Evolutionary conservation across 2,888 invertebrate species (phyloP).

Genomic region (Nudaria mundana): DNA sequence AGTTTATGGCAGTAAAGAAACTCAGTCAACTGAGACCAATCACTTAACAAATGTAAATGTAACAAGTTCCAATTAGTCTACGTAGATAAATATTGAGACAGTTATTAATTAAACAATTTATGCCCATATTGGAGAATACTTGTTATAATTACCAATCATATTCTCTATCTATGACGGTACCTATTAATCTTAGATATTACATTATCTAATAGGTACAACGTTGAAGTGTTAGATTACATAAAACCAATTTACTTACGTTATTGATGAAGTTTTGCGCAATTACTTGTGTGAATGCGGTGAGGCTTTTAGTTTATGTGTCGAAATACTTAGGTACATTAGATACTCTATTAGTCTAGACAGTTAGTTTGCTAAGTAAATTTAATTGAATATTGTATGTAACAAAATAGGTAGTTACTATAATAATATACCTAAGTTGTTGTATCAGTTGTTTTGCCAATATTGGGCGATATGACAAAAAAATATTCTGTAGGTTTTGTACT

Average conservation of each 20-base stretch:
- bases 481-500: too few relatives aligned
- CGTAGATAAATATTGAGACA: background rate
- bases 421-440: too few relatives aligned
- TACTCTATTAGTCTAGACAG: too few relatives aligned
- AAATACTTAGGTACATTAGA: background rate
- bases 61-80: background rate
- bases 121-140: background rate
- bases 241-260: conserved; percentile 33
- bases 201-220: conserved; percentile 13
- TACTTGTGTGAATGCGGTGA: conserved; percentile 28
- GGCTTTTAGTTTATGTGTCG: conserved; percentile 21
- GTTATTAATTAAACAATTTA: background rate
- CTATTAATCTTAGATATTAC: conserved; percentile 18
- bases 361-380: too few relatives aligned
- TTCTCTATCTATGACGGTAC: conserved; percentile 17
- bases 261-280: conserved; percentile 25
- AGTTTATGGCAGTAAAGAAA: too few relatives aligned
- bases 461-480: too few relatives aligned
- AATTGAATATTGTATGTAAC: too few relatives aligned
- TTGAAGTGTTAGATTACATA: conserved; percentile 28
- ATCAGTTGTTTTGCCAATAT: too few relatives aligned
- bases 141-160: conserved; percentile 9
- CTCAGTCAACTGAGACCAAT: too few relatives aligned
- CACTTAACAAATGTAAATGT: too few relatives aligned
- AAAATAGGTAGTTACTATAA: too few relatives aligned